Evolutionary conservation across 2,888 invertebrate genomes (phyloP).

Genomic region (Himalopsyche kuldschensis): DNA sequence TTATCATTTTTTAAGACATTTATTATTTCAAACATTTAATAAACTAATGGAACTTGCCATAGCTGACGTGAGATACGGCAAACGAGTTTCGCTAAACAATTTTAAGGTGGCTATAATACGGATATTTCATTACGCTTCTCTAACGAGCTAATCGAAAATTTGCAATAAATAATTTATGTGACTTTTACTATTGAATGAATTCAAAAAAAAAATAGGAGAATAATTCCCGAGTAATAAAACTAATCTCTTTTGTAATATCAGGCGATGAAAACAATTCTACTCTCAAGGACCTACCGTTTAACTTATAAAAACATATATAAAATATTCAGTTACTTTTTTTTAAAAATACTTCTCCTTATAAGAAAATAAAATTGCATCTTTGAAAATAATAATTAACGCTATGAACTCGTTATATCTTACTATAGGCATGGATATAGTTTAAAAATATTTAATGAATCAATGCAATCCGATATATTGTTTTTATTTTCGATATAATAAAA

Average conservation of each 20-base stretch:
- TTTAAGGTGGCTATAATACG: not conserved
- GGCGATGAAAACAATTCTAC: not conserved
- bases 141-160: not conserved
- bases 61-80: not conserved
- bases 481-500: not conserved
- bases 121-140: not conserved
- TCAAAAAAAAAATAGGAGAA: not conserved
- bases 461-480: not conserved
- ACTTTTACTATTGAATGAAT: not conserved
- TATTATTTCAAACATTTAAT: constrained; percentile 24
- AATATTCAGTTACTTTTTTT: not conserved
- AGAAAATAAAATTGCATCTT: not conserved
- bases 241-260: not conserved
- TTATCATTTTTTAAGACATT: constrained; percentile 23
- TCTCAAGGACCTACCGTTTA: not conserved
- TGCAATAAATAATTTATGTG: not conserved
- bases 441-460: not conserved
- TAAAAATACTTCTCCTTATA: not conserved
- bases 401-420: not conserved
- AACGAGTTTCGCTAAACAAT: not conserved
- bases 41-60: constrained; percentile 22
- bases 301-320: not conserved
- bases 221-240: not conserved
- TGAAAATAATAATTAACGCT: not conserved
- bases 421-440: not conserved